These are phyloP conservation scores for Lochmaea crataegi DNA, from an alignment of 2,888 invertebrate species.

Conservation along the genomic window DNA sequence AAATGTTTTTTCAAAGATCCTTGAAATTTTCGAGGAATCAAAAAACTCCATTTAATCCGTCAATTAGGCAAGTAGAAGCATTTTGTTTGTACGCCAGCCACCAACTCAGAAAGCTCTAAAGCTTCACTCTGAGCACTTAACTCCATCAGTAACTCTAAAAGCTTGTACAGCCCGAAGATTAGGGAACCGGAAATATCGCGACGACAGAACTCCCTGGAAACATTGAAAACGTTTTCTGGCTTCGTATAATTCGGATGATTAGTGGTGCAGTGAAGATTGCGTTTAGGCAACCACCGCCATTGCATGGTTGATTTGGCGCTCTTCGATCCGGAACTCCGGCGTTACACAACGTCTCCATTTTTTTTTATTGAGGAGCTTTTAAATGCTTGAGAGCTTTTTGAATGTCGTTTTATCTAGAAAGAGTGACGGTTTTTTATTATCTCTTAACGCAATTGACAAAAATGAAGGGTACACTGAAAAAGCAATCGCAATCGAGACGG, in stretches of 20 bases:
- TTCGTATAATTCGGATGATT: slow-evolving; percentile 55
- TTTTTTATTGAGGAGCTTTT: slow-evolving; percentile 9
- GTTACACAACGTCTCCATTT: slow-evolving; percentile 14
- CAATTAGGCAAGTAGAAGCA: slow-evolving; percentile 13
- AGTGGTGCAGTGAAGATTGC: slow-evolving; percentile 48
- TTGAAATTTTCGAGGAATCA: background rate
- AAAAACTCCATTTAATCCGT: slow-evolving; percentile 13
- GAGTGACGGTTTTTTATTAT: background rate
- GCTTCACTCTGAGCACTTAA: slow-evolving; percentile 12
- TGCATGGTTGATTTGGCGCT: slow-evolving; percentile 12
- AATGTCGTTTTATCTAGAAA: slow-evolving; percentile 4
- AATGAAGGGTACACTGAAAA: too few relatives aligned
- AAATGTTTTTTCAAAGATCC: background rate
- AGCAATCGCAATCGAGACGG: too few relatives aligned
- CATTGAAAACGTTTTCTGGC: slow-evolving; percentile 60
- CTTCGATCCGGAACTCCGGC: slow-evolving; percentile 33
- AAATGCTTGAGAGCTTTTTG: slow-evolving; percentile 4
- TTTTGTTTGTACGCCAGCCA: slow-evolving; percentile 15
- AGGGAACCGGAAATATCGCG: slow-evolving; percentile 15
- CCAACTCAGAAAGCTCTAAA: slow-evolving; percentile 18
- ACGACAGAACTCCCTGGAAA: slow-evolving; percentile 42
- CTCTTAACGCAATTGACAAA: background rate
- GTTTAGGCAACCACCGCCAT: slow-evolving; percentile 49
- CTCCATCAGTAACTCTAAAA: slow-evolving; percentile 16
- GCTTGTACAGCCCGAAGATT: slow-evolving; percentile 15